Base-by-base conservation (phyloP, 2,797 vertebrate species). In the Champsocephalus esox region DNA sequence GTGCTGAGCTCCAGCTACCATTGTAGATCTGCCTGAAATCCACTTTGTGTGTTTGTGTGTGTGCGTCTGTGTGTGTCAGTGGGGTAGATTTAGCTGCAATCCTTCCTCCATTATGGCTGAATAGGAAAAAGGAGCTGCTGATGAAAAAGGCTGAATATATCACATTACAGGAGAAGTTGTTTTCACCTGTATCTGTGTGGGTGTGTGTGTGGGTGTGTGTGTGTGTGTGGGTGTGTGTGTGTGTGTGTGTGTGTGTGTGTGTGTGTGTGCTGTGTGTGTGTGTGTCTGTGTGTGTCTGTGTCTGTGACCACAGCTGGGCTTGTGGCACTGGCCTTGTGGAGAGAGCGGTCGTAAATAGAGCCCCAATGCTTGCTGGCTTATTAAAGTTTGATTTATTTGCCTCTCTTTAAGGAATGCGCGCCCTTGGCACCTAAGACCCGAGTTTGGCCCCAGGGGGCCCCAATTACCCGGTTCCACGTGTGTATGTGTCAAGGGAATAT, bases 381-480 rank as follows among this genome's bases (percentile, higher is more conserved):
- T 94, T 92, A 95, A 80, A 83, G 68, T 38, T 58, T 92, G 93
- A 94, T 93, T 93, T 94, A 95, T 94, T 71, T 66, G 80, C 81
- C 69, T 81, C 83, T 83, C 85, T 68, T 74, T 68, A 79, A 85
- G 85, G 83, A 90, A 89, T 66, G 84, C 43, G 17, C 46, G 88
- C 87, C 92, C 92, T 93, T 92, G 92, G 92, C 88, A 85, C 86
- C 82, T 73, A 9, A 72, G 78, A 73, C 80, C 73, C 70, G 70
- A 80, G 70, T 89, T 76, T 32, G 50, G 73, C 81, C 82, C 73
- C 82, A 19, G 79, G 84, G 83, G 87, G 69, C 72, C 82, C 77
- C 82, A 87, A 89, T 90, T 92, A 91, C 83, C 72, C 24, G 1
- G 24, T 56, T 70, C 65, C 67, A 56, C 81, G 82, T 73, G 73